These are phyloP conservation scores for Eristalis intricaria DNA, from an alignment of 2,888 invertebrate species.

Conservation along the genomic window DNA sequence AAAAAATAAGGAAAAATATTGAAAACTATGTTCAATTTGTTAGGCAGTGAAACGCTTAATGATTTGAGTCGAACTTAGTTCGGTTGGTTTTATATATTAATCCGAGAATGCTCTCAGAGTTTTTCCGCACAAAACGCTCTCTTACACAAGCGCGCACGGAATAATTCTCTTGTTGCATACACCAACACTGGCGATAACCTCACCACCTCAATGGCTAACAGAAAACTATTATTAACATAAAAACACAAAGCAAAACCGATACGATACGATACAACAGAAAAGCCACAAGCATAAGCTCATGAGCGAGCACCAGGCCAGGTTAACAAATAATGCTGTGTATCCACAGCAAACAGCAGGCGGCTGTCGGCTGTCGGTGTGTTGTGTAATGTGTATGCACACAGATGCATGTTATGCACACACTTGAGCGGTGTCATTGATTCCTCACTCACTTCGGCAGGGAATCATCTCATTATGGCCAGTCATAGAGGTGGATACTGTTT, in stretches of 20 bases:
- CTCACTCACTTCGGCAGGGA: constrained; percentile 1
- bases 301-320: constrained; percentile 33
- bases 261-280: constrained; percentile 5
- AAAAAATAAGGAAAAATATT: constrained; percentile 71
- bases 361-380: constrained; percentile 27
- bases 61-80: constrained; percentile 56
- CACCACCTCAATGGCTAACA: constrained; percentile 58
- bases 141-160: constrained; percentile 35
- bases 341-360: constrained; percentile 31
- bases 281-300: constrained; percentile 45
- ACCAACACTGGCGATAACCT: constrained; percentile 48
- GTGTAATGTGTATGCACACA: constrained; percentile 24
- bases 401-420: constrained; percentile 19
- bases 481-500: neutral
- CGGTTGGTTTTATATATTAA: constrained; percentile 67
- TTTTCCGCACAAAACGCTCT: constrained; percentile 51
- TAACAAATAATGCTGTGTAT: constrained; percentile 48
- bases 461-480: constrained; percentile 4
- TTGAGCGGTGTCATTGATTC: constrained; percentile 10
- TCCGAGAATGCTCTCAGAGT: constrained; percentile 47
- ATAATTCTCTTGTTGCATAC: constrained; percentile 59
- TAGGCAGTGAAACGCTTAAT: constrained; percentile 62
- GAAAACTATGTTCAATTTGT: constrained; percentile 43
- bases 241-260: constrained; percentile 31
- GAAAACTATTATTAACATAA: constrained; percentile 59